Conservation (phyloP, 2,113 vertebrate species). For the Dryoscopus gambensis region DNA sequence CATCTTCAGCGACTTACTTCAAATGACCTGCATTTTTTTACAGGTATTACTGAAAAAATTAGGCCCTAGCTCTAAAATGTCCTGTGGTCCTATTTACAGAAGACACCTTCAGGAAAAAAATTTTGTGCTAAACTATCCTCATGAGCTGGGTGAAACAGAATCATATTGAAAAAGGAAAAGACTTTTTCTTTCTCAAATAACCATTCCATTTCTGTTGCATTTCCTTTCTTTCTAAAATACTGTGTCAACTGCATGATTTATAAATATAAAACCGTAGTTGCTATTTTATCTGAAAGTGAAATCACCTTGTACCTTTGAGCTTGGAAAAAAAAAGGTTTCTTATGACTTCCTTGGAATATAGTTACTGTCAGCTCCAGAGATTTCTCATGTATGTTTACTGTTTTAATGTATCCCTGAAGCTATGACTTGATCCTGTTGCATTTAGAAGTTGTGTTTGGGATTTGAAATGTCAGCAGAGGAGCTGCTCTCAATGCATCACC, state of each 20-base stretch:
- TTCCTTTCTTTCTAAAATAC: neutral
- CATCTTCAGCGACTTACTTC: neutral
- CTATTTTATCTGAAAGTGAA: slow-evolving; percentile 25
- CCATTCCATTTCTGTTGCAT: neutral
- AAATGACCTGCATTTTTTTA: neutral
- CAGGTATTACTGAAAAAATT: neutral
- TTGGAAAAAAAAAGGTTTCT: neutral
- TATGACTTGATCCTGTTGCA: neutral
- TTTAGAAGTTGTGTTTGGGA: neutral
- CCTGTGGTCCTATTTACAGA: neutral
- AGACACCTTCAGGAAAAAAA: neutral
- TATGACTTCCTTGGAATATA: neutral
- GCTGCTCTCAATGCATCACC: neutral
- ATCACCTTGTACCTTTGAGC: neutral
- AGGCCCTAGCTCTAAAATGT: neutral
- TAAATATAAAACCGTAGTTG: neutral
- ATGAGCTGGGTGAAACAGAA: neutral
- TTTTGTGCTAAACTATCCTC: neutral
- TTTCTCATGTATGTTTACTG: neutral
- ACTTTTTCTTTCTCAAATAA: neutral
- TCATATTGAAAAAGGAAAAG: neutral
- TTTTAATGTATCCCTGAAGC: slow-evolving; percentile 19
- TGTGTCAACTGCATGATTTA: neutral
- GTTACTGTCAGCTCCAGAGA: neutral
- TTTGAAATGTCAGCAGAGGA: neutral